Base-by-base conservation (phyloP, 92 coral and sea anemone genomes). In the Bergia puertoricense region DNA sequence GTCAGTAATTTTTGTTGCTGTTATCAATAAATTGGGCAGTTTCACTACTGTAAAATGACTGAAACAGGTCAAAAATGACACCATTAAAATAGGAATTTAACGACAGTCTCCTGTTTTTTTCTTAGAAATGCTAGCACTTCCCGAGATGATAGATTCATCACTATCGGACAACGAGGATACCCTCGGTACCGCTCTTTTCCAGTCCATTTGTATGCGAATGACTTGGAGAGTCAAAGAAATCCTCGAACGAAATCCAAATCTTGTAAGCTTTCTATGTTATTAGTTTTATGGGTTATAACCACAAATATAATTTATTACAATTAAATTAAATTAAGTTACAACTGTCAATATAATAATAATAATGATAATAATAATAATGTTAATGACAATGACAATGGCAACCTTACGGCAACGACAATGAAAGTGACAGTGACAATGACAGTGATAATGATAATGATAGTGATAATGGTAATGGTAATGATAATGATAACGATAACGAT, bases 211-310 rank as follows among this genome's bases (percentile, higher is more conserved):
- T 44, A 79, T 79, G 82, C 82, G 82, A 46, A 79, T 79, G 82
- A 48, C 82, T n/a, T 79, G 82, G 82, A 79, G 82, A 79, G 82
- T 79, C 59, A 46, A 51, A 36, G 82, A 79, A 79, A 79, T 79
- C 66, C 82, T 79, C 41, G 67, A 79, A 10, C 38, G 65, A 5
- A 30, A 79, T 4, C 65, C 82, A 79, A 20, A 2, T 10, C 82
- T 79, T 50, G 82, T 79, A 79, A 48, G 82, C 7, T 51, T 45
- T 23, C 9, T 50, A 8, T 1, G 48, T 1, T 75, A 45, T 22
- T 30, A 79, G 2, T 11, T 22, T 18, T 74, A 0, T 4, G 43
- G 11, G 4, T 6, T 22, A 41, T 42, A 13, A 0, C 30, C 39
- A 6, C 7, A 44, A n/a, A 45, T 30, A 30, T 30, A 30, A 30